A percentile compares a stretch with the other conserved stretches of the same genome.
These are phyloP conservation scores for Tetheella fluctuosa DNA, from an alignment of 2,888 invertebrate genomes.

Conservation along the genomic window DNA sequence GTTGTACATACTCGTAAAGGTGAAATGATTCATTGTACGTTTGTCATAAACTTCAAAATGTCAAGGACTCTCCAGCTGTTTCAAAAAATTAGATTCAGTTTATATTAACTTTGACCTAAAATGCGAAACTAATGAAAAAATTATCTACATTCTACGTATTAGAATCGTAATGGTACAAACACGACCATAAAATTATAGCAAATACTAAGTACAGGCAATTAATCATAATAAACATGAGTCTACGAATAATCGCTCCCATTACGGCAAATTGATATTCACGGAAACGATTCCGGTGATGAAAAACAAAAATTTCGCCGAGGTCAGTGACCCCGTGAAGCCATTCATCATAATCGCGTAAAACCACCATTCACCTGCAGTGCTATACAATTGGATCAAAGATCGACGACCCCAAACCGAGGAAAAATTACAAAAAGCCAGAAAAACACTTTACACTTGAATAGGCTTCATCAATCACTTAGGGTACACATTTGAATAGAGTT, in stretches of 20 bases:
- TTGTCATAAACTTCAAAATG: not conserved
- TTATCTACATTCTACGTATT: not conserved
- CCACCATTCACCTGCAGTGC: constrained; percentile 33
- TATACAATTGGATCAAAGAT: constrained; percentile 38
- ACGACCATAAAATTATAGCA: not conserved
- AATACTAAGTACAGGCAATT: constrained; percentile 6
- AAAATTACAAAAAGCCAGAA: constrained; percentile 51
- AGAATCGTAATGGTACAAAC: not conserved
- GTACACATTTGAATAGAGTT: constrained; percentile 54
- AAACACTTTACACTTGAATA: constrained; percentile 61
- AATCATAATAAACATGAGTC: constrained; percentile 2
- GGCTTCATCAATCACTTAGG: constrained; percentile 68
- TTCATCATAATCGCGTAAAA: constrained; percentile 46
- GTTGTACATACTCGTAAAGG: not conserved
- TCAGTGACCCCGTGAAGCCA: constrained; percentile 33
- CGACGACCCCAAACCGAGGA: constrained; percentile 46
- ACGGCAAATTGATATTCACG: constrained; percentile 33
- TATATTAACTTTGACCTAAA: not conserved
- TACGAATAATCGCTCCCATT: constrained; percentile 18
- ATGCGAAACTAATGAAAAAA: not conserved
- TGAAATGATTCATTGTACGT: not conserved
- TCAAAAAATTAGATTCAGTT: not conserved
- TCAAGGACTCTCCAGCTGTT: not conserved
- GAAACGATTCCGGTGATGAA: constrained; percentile 27
- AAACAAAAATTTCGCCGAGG: constrained; percentile 17